These are phyloP conservation scores for Agrochola macilenta DNA, from an alignment of 2,888 invertebrate species.

Conservation along the genomic window DNA sequence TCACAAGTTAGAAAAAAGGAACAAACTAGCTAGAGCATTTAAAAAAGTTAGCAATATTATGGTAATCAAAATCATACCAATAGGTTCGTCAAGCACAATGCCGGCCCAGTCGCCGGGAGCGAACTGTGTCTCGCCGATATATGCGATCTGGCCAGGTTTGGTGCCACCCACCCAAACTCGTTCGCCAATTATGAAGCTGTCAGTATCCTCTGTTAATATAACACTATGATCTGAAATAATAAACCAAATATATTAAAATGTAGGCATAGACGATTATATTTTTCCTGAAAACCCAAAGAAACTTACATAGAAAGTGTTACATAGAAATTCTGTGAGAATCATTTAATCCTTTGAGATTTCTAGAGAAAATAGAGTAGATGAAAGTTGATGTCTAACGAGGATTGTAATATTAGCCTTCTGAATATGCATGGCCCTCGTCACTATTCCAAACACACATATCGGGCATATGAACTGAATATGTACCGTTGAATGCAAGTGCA, in stretches of 20 bases:
- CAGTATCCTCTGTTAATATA: slow-evolving; percentile 96
- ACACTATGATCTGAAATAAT: slow-evolving; percentile 94
- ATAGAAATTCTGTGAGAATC: not conserved
- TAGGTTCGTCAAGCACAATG: slow-evolving; percentile 98
- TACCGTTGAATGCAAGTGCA: slow-evolving; percentile 86
- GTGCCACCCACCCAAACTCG: slow-evolving; percentile 98
- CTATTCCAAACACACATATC: slow-evolving; percentile 79
- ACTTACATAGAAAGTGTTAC: not conserved
- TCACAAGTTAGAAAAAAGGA: slow-evolving; percentile 12
- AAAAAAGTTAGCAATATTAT: not conserved
- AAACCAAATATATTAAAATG: slow-evolving; percentile 49
- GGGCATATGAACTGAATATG: slow-evolving; percentile 81
- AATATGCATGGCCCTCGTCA: slow-evolving; percentile 78
- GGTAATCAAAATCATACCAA: slow-evolving; percentile 91
- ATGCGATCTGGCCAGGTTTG: slow-evolving; percentile 98
- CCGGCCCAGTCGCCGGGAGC: slow-evolving; percentile 99
- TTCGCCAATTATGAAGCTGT: slow-evolving; percentile 98
- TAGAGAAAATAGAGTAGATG: slow-evolving; percentile 61
- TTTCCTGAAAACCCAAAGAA: slow-evolving; percentile 18
- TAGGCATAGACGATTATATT: not conserved
- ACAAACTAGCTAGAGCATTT: not conserved
- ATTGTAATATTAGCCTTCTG: slow-evolving; percentile 75
- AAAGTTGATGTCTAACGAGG: slow-evolving; percentile 71
- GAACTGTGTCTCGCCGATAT: slow-evolving; percentile 98
- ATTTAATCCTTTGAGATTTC: slow-evolving; percentile 17